A percentile compares a stretch with the other conserved stretches of the same genome.
phyloP scores from a whole-genome alignment of 2,113 vertebrate genomes.

The Periophthalmus modestus region DNA sequence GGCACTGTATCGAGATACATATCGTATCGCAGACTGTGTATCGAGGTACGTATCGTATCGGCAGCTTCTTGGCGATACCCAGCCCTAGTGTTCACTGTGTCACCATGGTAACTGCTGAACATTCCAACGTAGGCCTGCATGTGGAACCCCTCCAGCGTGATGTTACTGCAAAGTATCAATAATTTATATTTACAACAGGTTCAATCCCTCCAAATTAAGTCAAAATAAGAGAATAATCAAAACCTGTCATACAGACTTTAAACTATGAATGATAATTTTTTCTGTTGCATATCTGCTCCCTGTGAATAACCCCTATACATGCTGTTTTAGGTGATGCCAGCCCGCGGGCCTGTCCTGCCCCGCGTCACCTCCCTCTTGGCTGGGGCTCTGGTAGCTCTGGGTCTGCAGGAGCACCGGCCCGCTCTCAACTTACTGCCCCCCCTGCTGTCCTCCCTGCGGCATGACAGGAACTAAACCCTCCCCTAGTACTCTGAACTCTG shows the following conservation, averaged over 20 bases:
- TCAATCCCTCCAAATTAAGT: too few relatives aligned
- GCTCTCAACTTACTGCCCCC: constrained; percentile 75
- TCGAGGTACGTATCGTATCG: too few relatives aligned
- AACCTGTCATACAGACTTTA: not conserved
- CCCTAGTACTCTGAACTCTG: not conserved
- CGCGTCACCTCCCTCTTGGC: constrained; percentile 80
- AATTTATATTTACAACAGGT: too few relatives aligned
- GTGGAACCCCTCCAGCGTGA: too few relatives aligned
- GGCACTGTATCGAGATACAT: too few relatives aligned
- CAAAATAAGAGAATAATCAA: too few relatives aligned
- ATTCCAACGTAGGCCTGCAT: too few relatives aligned
- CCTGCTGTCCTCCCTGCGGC: constrained; percentile 65
- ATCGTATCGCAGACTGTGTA: too few relatives aligned
- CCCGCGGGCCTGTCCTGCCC: constrained; percentile 76
- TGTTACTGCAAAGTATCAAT: too few relatives aligned
- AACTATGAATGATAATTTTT: not conserved
- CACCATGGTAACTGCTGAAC: too few relatives aligned
- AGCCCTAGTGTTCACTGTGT: too few relatives aligned
- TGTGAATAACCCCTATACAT: not conserved
- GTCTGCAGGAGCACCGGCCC: constrained; percentile 80
- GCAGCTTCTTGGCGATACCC: too few relatives aligned
- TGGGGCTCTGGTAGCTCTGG: constrained; percentile 80
- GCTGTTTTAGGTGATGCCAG: constrained; percentile 79
- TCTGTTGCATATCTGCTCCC: not conserved
- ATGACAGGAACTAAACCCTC: constrained; percentile 52